phyloP scores from a whole-genome alignment of 2,888 invertebrate species.

The Aporophyla nigra region DNA sequence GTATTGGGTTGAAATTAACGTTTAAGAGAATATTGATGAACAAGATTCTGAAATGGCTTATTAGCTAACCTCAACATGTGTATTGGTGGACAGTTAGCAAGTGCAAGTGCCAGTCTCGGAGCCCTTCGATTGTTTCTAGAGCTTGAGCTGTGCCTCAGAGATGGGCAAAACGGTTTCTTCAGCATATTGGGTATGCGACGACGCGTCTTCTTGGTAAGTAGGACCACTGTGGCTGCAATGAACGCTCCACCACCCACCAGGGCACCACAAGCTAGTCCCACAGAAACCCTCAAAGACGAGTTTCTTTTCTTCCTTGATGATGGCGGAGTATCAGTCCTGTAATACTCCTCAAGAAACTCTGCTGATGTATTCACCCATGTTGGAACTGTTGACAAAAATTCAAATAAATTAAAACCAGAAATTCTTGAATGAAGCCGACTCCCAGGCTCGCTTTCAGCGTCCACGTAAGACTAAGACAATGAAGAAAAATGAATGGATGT shows the following conservation, averaged over 20 bases:
- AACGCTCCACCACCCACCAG: conserved; percentile 90
- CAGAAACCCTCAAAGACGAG: conserved; percentile 88
- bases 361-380: conserved; percentile 91
- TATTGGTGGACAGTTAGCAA: conserved; percentile 87
- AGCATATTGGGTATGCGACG: conserved; percentile 84
- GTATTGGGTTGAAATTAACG: conserved; percentile 4
- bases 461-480: conserved; percentile 77
- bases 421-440: conserved; percentile 70
- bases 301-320: conserved; percentile 85
- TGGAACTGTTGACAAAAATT: conserved; percentile 81
- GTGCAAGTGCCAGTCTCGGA: conserved; percentile 85
- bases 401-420: conserved; percentile 40
- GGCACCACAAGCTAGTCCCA: conserved; percentile 86
- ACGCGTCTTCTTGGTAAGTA: conserved; percentile 90
- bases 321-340: conserved; percentile 86
- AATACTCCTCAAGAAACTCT: conserved; percentile 92
- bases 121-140: conserved; percentile 86
- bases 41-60: background rate
- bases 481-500: conserved; percentile 86
- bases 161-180: conserved; percentile 89
- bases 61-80: conserved; percentile 84
- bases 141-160: conserved; percentile 80
- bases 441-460: conserved; percentile 71
- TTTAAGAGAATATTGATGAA: background rate
- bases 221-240: conserved; percentile 91